Evolutionary conservation across 2,888 invertebrate species (phyloP), one percentile per base, ranked within the genome.

Genomic region (Lymantria monacha): DNA sequence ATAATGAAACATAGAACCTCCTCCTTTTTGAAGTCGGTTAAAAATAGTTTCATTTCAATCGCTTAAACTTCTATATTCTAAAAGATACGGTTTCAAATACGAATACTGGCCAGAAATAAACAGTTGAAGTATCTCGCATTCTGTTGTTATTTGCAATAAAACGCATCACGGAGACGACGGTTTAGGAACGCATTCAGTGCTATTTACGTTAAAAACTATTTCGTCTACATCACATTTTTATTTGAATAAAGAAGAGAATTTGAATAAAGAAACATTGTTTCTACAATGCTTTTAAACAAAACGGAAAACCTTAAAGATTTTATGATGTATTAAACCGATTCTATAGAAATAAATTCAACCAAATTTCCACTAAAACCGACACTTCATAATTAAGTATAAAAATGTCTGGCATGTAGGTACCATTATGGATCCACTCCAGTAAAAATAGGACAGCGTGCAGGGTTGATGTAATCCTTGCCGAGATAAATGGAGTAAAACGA

Each of bases 351-450:
- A 69, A 72, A 68, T 72, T 63, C 68, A 66, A 50, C 55, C 42
- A 59, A 63, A 61, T 47, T 54, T 59, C 52, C 46, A 58, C 57
- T 50, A 41, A 59, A 61, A 51, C 49, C 9, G 57, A 67, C 57
- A 68, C 71, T 69, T 70, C 72, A 75, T 72, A 74, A 75, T 76
- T 76, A 75, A 70, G 66, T 53, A 52, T 74, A 74, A 76, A 76
- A 74, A 75, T 72, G 60, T 49, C 51, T 46, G 57, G 61, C 51
- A 51, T 63, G 46, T 54, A 36, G 49, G 44, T 49, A 53, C 56
- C 57, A 48, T 46, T 57, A 57, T 55, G 53, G 65, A 64, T 63
- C 53, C 66, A 64, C 62, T 63, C 55, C 63, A 70, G 74, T 72
- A 64, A 64, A 75, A 70, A 69, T 70, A 70, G 67, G 67, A 57